These are phyloP conservation scores for Phrixothrix hirtus DNA, from an alignment of 2,888 invertebrate genomes.

Conservation along the genomic window DNA sequence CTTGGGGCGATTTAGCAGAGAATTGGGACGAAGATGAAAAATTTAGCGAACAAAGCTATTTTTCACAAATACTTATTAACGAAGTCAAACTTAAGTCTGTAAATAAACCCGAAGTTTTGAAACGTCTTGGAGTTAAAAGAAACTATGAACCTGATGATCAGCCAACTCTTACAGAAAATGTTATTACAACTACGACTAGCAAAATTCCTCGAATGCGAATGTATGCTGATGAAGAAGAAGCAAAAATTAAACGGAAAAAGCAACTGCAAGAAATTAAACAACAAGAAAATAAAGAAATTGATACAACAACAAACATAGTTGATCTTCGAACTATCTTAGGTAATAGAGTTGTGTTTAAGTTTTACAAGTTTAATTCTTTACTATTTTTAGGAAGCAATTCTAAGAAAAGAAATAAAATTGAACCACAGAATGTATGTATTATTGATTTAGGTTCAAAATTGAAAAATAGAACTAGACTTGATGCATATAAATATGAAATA, in stretches of 20 bases:
- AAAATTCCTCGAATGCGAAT: conserved; percentile 79
- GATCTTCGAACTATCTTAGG: conserved; percentile 35
- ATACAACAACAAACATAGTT: conserved; percentile 16
- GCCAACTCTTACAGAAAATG: conserved; percentile 32
- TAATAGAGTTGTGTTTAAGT: not conserved
- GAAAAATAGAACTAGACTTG: conserved; percentile 17
- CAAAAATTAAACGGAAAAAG: conserved; percentile 58
- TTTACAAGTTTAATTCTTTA: not conserved
- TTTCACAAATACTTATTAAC: conserved; percentile 11
- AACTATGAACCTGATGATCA: conserved; percentile 31
- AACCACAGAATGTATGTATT: no score
- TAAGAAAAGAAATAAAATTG: not conserved
- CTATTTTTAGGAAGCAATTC: not conserved
- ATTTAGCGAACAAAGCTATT: conserved; percentile 60
- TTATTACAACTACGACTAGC: conserved; percentile 59
- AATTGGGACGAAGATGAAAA: conserved; percentile 68
- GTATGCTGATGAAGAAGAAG: conserved; percentile 87
- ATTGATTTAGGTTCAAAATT: conserved; percentile 22
- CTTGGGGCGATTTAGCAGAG: conserved; percentile 73
- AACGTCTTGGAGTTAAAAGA: conserved; percentile 48
- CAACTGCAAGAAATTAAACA: conserved; percentile 35
- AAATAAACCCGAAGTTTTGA: conserved; percentile 45
- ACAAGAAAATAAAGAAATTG: conserved; percentile 2
- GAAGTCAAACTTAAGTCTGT: not conserved
- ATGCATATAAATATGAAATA: conserved; percentile 1